phyloP scores from a whole-genome alignment of 2,888 invertebrate species.

The Reticulitermes lucifugus region DNA sequence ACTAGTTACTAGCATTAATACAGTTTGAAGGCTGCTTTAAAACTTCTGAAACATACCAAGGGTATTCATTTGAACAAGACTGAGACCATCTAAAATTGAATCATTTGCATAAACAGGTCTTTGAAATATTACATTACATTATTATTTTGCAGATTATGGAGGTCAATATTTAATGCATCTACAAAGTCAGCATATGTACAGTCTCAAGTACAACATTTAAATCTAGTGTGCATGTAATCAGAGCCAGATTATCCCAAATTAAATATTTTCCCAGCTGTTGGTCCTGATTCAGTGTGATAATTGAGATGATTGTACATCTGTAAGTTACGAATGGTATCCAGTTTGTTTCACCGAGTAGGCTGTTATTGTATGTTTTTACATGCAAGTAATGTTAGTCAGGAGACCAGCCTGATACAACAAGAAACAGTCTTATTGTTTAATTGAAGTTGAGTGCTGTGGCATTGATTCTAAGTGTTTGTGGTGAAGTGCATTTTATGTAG shows the following conservation, averaged over 20 bases:
- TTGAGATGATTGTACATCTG: neutral
- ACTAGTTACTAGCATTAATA: neutral
- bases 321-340: neutral
- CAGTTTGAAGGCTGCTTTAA: neutral
- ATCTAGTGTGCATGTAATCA: neutral
- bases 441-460: constrained; percentile 4
- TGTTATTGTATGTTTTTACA: neutral
- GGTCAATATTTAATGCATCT: neutral
- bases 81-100: neutral
- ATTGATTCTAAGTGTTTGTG: neutral
- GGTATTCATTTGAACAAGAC: neutral
- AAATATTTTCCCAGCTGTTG: neutral
- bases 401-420: neutral
- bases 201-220: neutral
- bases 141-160: neutral
- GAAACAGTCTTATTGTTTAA: neutral
- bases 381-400: neutral
- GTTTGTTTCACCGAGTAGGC: neutral
- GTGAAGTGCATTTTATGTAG: constrained; percentile 14
- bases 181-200: neutral
- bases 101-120: neutral
- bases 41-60: neutral
- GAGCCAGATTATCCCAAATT: neutral
- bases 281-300: neutral
- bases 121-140: neutral